Evolutionary conservation across 2,113 vertebrate species (phyloP), one percentile per base, ranked within the genome.

Genomic region (Cranoglanis bouderius): DNA sequence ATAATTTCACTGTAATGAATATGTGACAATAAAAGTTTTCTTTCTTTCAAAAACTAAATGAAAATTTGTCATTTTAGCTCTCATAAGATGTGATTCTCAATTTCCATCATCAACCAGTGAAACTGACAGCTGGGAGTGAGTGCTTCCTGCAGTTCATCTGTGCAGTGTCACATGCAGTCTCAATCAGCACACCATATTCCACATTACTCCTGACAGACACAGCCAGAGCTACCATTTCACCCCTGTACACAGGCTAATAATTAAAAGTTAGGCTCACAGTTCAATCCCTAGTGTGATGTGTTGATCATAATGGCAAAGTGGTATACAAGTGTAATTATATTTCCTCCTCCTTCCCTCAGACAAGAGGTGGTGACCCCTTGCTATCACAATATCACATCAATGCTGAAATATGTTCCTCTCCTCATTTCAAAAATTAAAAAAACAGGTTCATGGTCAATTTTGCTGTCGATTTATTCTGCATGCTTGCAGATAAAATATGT

Each of bases 131-230:
- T 82, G n/a, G 40, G 51, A 75, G 55, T 43, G 51, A 85, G 80
- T 49, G 55, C 35, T 84, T 85, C 82, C 87, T 91, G 78, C 84
- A 87, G 87, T 91, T 91, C 85, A 82, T 85, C 81, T 65, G 89
- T 72, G 61, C 65, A 80, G 82, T 84, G 67, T 85, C 86, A 82
- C 49, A 29, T 5, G 29, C 29, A 43, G 82, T 72, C 51, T 61
- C 38, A 53, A 57, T 65, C 83, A 72, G 82, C 29, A 70, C 46
- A 86, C 24, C 21, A 61, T 61, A 61, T 61, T 61, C 4, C 57
- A 29, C 51, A 51, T 46, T 75, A 59, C 63, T 77, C 24, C 43
- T 84, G 77, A 63, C 46, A 40, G 35, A 61, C 84, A 86, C 49
- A 35, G 84, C 82, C 78, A 14, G 80, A 38, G 86, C 83, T 91